phyloP scores from a whole-genome alignment of 2,888 invertebrate species.

The Halictus quadricinctus region DNA sequence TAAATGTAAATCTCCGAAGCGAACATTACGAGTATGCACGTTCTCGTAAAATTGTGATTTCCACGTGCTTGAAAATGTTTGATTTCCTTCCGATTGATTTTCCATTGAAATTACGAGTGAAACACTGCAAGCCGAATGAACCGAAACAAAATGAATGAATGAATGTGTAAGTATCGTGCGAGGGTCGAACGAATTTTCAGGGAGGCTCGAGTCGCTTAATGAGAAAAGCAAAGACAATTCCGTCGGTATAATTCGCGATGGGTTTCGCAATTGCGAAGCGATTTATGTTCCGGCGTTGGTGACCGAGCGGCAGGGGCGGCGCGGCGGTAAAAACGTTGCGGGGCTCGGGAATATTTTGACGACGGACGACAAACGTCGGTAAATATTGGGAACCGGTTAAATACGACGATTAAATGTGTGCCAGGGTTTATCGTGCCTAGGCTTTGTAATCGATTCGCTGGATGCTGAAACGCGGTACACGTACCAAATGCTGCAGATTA shows the following conservation, averaged over 20 bases:
- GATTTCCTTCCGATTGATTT: neutral
- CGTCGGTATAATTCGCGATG: neutral
- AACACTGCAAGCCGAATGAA: neutral
- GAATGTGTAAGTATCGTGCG: neutral
- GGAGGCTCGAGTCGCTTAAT: neutral
- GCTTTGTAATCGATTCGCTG: slow-evolving; percentile 21
- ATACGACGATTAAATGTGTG: slow-evolving; percentile 17
- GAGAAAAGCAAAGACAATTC: neutral
- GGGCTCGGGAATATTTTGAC: slow-evolving; percentile 3
- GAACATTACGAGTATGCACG: neutral
- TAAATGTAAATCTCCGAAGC: neutral
- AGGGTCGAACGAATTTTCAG: neutral
- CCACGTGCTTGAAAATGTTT: neutral
- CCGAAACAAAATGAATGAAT: neutral
- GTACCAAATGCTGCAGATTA: slow-evolving; percentile 24
- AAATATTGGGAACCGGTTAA: neutral
- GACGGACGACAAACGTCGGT: neutral
- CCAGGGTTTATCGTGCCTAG: slow-evolving; percentile 21
- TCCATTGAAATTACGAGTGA: neutral
- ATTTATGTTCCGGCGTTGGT: neutral
- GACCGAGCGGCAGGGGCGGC: neutral
- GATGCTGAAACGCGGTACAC: neutral
- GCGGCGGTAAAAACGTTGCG: neutral
- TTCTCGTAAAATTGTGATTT: neutral
- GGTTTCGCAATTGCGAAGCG: neutral